These are phyloP conservation scores for Cetonia aurata DNA, from an alignment of 2,888 invertebrate species.

Conservation along the genomic window DNA sequence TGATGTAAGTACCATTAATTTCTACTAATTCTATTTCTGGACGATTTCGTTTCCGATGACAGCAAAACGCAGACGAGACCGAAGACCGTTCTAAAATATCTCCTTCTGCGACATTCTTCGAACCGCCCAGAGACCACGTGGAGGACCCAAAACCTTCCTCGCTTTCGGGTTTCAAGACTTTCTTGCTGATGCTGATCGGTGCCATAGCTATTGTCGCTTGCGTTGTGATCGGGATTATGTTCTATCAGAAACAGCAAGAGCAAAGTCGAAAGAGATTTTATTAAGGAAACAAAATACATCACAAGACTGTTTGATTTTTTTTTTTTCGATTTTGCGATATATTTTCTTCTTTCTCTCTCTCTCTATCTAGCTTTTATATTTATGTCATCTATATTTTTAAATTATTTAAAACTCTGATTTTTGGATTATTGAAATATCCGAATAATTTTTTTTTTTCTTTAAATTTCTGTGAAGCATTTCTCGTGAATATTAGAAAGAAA, in stretches of 20 bases:
- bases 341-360: slow-evolving; percentile 32
- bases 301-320: slow-evolving; percentile 40
- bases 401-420: neutral
- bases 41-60: slow-evolving; percentile 68
- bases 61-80: slow-evolving; percentile 61
- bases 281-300: slow-evolving; percentile 60
- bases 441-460: neutral
- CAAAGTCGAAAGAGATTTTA: slow-evolving; percentile 90
- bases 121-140: slow-evolving; percentile 90
- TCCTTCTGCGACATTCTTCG: slow-evolving; percentile 90
- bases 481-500: no score
- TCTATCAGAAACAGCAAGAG: slow-evolving; percentile 93
- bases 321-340: slow-evolving; percentile 28
- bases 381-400: neutral
- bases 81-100: slow-evolving; percentile 86
- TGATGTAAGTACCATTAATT: slow-evolving; percentile 69
- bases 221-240: slow-evolving; percentile 90
- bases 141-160: slow-evolving; percentile 89
- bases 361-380: slow-evolving; percentile 9
- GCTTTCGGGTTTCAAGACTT: slow-evolving; percentile 91
- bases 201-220: slow-evolving; percentile 86
- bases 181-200: slow-evolving; percentile 87
- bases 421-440: neutral
- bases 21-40: slow-evolving; percentile 27
- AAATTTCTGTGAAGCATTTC: neutral